Evolutionary conservation across 1,140 invertebrate species (phyloP).

Genomic region (Caerostris extrusa): DNA sequence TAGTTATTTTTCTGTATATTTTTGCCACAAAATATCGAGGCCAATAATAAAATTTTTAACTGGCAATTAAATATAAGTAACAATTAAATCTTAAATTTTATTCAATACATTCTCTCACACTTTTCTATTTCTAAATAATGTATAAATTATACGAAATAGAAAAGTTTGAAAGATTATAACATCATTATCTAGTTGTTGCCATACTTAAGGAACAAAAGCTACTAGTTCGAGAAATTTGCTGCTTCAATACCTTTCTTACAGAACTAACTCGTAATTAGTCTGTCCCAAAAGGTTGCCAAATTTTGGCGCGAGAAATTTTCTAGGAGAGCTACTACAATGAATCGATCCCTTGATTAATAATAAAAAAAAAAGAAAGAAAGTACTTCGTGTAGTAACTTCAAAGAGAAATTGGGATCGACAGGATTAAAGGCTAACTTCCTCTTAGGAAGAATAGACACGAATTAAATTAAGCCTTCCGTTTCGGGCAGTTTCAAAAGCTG

Average conservation of each 20-base stretch:
- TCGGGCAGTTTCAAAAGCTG: not conserved
- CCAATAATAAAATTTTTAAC: too few relatives aligned
- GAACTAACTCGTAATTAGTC: not conserved
- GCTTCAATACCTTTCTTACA: not conserved
- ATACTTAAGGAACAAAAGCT: not conserved
- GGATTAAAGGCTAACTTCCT: not conserved
- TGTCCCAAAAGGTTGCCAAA: not conserved
- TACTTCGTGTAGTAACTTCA: not conserved
- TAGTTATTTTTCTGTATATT: too few relatives aligned
- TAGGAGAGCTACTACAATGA: too few relatives aligned
- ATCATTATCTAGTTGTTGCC: not conserved
- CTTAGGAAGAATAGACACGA: not conserved
- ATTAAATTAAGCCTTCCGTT: slow-evolving; percentile 8
- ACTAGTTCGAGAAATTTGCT: not conserved
- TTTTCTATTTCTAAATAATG: too few relatives aligned
- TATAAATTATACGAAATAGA: too few relatives aligned
- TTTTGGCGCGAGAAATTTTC: not conserved
- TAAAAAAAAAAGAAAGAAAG: not conserved
- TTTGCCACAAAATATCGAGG: too few relatives aligned
- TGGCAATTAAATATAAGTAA: too few relatives aligned
- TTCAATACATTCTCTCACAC: too few relatives aligned
- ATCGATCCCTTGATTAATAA: too few relatives aligned
- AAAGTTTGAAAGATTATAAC: too few relatives aligned
- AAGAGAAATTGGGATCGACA: not conserved
- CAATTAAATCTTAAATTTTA: too few relatives aligned